Percentiles rank a stretch among this genome's conserved stretches.
phyloP scores from a whole-genome alignment of 2,797 vertebrate species.

The Nannoperca australis region DNA sequence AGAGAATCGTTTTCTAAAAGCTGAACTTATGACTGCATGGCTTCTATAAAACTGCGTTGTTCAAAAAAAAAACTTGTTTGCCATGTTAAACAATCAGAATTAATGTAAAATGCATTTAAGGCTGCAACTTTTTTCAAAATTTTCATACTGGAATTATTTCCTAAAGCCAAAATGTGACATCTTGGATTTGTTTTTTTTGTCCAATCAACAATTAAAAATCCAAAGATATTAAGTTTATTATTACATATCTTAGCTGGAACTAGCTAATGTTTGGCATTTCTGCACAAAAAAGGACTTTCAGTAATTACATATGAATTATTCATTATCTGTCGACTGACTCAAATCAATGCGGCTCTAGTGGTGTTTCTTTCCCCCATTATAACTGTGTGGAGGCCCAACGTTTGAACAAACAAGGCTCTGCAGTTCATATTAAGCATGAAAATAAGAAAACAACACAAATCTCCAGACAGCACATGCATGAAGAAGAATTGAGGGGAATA shows the following conservation, averaged over 20 bases:
- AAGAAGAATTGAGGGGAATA: constrained; percentile 39
- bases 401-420: background rate
- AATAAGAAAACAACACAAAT: background rate
- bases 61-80: background rate
- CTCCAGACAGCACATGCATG: constrained; percentile 26
- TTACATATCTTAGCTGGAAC: background rate
- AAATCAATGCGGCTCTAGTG: background rate
- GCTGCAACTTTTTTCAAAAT: background rate
- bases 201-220: background rate
- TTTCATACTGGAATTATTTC: background rate
- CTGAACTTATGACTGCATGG: background rate
- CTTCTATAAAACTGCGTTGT: background rate
- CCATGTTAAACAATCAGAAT: background rate
- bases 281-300: background rate
- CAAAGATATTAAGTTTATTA: background rate
- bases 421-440: constrained; percentile 1
- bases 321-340: background rate
- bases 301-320: background rate
- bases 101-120: background rate
- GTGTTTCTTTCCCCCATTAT: background rate
- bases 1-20: background rate
- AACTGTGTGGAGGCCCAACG: background rate
- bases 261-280: background rate
- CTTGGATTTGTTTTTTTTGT: background rate
- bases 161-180: background rate